Percentiles rank a stretch among this genome's conserved stretches.
Evolutionary conservation across 2,888 invertebrate genomes (phyloP).

Genomic region (Piscicola geometra): DNA sequence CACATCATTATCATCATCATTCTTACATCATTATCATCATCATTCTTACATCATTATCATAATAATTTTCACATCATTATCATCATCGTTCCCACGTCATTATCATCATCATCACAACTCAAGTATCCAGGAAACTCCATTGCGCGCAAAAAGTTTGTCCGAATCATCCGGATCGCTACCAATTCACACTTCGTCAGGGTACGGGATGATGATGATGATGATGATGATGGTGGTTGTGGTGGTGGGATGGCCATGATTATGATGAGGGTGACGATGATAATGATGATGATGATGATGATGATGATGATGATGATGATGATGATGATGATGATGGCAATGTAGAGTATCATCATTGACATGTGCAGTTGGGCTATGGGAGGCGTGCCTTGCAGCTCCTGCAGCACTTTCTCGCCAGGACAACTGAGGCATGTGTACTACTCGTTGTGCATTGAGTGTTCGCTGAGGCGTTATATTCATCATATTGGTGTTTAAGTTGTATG

Average conservation of each 20-base stretch:
- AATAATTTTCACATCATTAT: conserved; percentile 58
- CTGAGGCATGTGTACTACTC: background rate
- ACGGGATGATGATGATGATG: conserved; percentile 36
- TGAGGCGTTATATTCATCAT: too few relatives aligned
- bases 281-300: too few relatives aligned
- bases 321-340: too few relatives aligned
- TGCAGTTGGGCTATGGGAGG: conserved; percentile 91
- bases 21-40: background rate
- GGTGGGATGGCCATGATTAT: background rate
- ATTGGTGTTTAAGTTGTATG: too few relatives aligned
- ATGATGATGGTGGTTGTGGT: background rate
- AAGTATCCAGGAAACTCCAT: conserved; percentile 84
- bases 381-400: conserved; percentile 77
- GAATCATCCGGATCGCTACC: conserved; percentile 92
- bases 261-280: too few relatives aligned
- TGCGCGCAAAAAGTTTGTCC: conserved; percentile 78
- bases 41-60: background rate
- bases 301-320: too few relatives aligned
- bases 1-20: background rate
- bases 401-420: conserved; percentile 78
- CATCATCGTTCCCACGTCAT: conserved; percentile 51
- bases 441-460: too few relatives aligned
- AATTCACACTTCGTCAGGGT: conserved; percentile 79
- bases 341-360: conserved; percentile 36
- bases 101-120: background rate